A percentile compares a stretch with the other conserved stretches of the same genome.
phyloP scores from a whole-genome alignment of 2,888 invertebrate species.

The Ernsta delagoae region DNA sequence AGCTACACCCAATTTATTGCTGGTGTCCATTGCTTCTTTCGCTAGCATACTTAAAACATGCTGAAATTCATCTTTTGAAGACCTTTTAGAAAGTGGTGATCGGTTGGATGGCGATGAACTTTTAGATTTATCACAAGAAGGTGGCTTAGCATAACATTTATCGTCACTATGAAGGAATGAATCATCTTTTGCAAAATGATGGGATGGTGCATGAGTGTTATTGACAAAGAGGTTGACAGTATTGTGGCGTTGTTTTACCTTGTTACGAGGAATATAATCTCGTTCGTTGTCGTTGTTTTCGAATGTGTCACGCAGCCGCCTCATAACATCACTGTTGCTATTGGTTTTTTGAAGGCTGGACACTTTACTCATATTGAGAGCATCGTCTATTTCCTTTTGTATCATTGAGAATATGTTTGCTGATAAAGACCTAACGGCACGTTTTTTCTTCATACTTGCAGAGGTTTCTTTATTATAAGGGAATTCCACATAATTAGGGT shows the following conservation, averaged over 20 bases:
- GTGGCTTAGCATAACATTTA: constrained; percentile 77
- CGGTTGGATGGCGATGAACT: constrained; percentile 85
- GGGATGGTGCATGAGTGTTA: constrained; percentile 74
- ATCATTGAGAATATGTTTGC: constrained; percentile 93
- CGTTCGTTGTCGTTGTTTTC: constrained; percentile 76
- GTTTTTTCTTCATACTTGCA: constrained; percentile 87
- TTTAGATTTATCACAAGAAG: constrained; percentile 81
- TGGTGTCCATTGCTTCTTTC: constrained; percentile 90
- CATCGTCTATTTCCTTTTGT: constrained; percentile 87
- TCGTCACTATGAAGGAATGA: constrained; percentile 81
- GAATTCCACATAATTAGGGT: constrained; percentile 66
- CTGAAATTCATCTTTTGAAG: constrained; percentile 85
- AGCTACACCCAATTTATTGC: constrained; percentile 88
- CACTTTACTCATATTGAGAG: constrained; percentile 79
- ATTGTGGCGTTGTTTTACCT: constrained; percentile 83
- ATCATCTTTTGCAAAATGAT: constrained; percentile 81
- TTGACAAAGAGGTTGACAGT: constrained; percentile 79
- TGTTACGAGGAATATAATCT: constrained; percentile 75
- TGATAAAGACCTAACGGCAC: constrained; percentile 92
- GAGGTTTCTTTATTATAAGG: constrained; percentile 66
- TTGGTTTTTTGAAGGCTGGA: constrained; percentile 85
- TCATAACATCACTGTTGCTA: constrained; percentile 86
- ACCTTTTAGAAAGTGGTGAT: constrained; percentile 78
- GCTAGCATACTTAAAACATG: constrained; percentile 90
- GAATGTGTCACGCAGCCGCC: constrained; percentile 73